These are phyloP conservation scores for Brachypodius melanocephalos DNA, from an alignment of 2,113 vertebrate species.

Conservation along the genomic window DNA sequence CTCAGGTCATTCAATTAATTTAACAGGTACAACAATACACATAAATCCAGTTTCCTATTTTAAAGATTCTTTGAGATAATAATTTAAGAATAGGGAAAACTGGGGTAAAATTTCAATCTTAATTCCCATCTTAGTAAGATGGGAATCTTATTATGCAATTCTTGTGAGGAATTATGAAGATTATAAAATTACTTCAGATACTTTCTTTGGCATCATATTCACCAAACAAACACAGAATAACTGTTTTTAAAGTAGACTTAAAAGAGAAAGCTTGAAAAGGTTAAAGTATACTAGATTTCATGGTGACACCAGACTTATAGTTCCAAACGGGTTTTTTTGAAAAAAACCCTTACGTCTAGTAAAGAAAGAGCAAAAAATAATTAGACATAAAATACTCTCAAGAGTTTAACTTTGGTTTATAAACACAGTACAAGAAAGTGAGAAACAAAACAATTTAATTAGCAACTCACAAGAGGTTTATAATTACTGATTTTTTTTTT, in stretches of 20 bases:
- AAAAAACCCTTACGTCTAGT: not conserved
- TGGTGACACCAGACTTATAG: not conserved
- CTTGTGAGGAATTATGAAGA: not conserved
- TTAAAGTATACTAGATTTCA: not conserved
- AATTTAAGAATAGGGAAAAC: not conserved
- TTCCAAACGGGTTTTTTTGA: not conserved
- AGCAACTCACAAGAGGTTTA: slow-evolving; percentile 5
- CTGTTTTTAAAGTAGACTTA: not conserved
- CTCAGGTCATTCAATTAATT: not conserved
- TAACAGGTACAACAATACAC: not conserved
- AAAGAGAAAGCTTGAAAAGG: not conserved
- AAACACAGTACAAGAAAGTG: slow-evolving; percentile 3
- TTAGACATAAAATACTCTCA: not conserved
- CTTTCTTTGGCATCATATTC: slow-evolving; percentile 54
- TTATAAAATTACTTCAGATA: not conserved
- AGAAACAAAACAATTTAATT: not conserved
- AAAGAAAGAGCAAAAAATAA: slow-evolving; percentile 19
- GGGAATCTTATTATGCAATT: not conserved
- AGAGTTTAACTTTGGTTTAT: slow-evolving; percentile 26
- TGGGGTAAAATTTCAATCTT: not conserved
- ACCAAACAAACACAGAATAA: not conserved
- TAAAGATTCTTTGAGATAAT: not conserved
- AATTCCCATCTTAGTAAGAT: not conserved
- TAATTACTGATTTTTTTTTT: not conserved
- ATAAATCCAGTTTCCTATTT: not conserved